Percentiles rank a stretch among this genome's conserved stretches.
Evolutionary conservation across 2,888 invertebrate genomes (phyloP).

Genomic region (Tubiluchus corallicola): DNA sequence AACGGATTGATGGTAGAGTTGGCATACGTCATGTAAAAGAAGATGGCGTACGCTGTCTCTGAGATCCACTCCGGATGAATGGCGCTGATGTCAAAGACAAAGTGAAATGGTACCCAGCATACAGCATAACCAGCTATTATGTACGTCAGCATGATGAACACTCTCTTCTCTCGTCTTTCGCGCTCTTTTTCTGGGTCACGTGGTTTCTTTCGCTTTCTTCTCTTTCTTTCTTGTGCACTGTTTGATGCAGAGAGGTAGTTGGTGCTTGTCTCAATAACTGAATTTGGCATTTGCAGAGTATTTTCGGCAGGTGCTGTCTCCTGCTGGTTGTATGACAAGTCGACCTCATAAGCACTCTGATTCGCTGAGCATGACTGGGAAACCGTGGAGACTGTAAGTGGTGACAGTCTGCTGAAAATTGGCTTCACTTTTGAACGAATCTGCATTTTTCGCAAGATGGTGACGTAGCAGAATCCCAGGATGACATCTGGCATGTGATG

Average conservation of each 20-base stretch:
- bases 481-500: conserved; percentile 21
- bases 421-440: conserved; percentile 11
- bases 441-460: conserved; percentile 18
- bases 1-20: conserved; percentile 1
- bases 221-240: not conserved
- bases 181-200: not conserved
- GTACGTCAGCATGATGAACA: not conserved
- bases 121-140: not conserved
- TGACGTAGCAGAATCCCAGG: conserved; percentile 20
- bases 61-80: not conserved
- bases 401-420: not conserved
- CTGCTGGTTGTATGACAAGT: too few relatives aligned
- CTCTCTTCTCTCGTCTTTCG: not conserved
- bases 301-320: too few relatives aligned
- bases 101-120: not conserved
- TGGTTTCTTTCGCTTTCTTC: not conserved
- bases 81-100: not conserved
- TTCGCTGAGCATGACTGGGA: too few relatives aligned
- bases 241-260: not conserved
- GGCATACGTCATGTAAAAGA: not conserved
- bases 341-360: too few relatives aligned
- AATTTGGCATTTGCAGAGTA: too few relatives aligned
- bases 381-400: not conserved
- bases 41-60: not conserved
- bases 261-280: not conserved